phyloP scores from a whole-genome alignment of 2,113 vertebrate genomes.

The Merops nubicus region DNA sequence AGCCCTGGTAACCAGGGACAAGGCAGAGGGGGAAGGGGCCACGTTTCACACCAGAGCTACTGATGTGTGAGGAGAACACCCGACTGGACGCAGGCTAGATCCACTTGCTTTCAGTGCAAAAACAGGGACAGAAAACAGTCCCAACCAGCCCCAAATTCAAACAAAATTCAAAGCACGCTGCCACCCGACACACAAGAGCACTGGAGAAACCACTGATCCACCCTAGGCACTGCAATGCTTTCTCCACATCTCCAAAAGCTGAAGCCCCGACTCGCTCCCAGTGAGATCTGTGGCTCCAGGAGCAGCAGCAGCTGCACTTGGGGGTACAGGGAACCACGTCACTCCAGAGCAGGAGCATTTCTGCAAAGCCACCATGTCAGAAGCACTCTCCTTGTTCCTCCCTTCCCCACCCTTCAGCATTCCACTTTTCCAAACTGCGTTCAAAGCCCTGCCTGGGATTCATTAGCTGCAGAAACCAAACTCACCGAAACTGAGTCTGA shows the following conservation, averaged over 20 bases:
- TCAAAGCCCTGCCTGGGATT: not conserved
- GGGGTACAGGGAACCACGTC: not conserved
- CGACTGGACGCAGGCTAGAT: slow-evolving; percentile 17
- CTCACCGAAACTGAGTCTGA: too few relatives aligned
- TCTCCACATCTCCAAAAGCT: not conserved
- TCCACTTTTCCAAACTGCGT: not conserved
- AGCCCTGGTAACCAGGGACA: slow-evolving; percentile 66
- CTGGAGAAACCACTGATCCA: not conserved
- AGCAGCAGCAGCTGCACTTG: not conserved
- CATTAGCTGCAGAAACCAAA: not conserved
- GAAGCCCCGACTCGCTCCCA: not conserved
- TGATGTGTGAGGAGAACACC: slow-evolving; percentile 10
- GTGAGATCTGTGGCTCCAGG: too few relatives aligned
- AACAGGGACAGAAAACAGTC: not conserved
- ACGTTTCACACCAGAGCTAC: not conserved
- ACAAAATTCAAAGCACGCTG: not conserved
- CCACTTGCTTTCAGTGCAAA: not conserved
- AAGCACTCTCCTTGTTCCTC: accelerated
- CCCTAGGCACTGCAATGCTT: not conserved
- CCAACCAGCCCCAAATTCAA: not conserved
- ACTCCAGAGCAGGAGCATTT: not conserved
- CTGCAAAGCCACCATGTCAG: not conserved
- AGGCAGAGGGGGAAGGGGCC: not conserved
- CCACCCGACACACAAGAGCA: not conserved
- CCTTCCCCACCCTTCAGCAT: not conserved